Base-by-base conservation (phyloP, 2,797 vertebrate species). In the Alcedo quadribrachys region DNA sequence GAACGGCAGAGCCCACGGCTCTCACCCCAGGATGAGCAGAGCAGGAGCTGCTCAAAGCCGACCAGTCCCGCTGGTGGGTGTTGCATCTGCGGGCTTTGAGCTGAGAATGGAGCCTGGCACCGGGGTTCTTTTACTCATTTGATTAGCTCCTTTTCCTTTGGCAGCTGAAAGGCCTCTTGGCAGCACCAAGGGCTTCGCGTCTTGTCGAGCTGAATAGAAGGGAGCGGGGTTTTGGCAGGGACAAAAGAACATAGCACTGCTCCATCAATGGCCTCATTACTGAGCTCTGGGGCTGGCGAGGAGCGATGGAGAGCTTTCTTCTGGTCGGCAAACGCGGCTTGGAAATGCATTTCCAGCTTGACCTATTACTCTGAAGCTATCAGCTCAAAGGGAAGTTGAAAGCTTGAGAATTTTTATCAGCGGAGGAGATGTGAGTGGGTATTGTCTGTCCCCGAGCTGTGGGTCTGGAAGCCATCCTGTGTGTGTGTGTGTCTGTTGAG, bases 191-290 rank as follows among this genome's bases (percentile, higher is more conserved):
- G 60, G 19, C 46, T 79, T 80, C 21, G 8, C 58, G 43, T 90
- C 96, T 92, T 88, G 93, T 92, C 79, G 86, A 80, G 63, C 73
- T 92, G 89, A 93, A 94, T 88, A 89, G 81, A 67, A 92, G 51
- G 74, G 92, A 90, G 86, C 45, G 13, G 85, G 63, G 67, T 75
- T 83, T 90, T 96, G 96, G 95, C 94, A 95, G 82, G 66, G 53
- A 84, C 50, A 30, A 33, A 74, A 77, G 92, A 82, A 90, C 94
- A 85, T 74, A 66, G 58, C 81, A 28, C 40, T 60, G 76, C 67
- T 93, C 86, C 85, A 57, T 81, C 89, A 89, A 20, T 90, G 91
- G 94, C 93, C 87, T 93, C 81, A 9, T 92, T 89, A 62, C 86
- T 12, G 75, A 67, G 8, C 12, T 11, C 85, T 43, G 21, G 5